Evolutionary conservation across 1,140 invertebrate genomes (phyloP).

Genomic region (Prorops nasuta): DNA sequence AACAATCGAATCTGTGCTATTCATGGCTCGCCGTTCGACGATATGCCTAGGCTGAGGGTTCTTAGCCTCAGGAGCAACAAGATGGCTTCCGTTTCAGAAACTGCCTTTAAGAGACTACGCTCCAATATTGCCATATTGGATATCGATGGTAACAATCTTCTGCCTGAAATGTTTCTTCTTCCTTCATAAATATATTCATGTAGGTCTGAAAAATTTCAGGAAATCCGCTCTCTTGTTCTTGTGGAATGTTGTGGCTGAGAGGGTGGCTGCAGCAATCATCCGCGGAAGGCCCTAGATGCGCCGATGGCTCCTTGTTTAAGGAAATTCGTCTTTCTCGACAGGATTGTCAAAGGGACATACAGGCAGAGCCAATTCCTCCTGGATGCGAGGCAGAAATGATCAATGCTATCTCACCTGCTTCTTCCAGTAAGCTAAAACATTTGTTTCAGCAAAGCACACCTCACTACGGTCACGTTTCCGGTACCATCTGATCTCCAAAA

Average conservation of each 20-base stretch:
- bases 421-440: constrained; percentile 34
- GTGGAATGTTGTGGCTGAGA: constrained; percentile 76
- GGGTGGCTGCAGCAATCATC: constrained; percentile 76
- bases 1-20: constrained; percentile 73
- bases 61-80: constrained; percentile 78
- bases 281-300: constrained; percentile 70
- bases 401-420: constrained; percentile 45
- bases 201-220: constrained; percentile 57
- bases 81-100: constrained; percentile 71
- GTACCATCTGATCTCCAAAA: too few species aligned
- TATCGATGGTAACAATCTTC: constrained; percentile 71
- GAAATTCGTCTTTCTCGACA: constrained; percentile 67
- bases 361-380: constrained; percentile 59
- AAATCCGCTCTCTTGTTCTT: constrained; percentile 79
- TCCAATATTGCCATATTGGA: constrained; percentile 80
- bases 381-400: constrained; percentile 66
- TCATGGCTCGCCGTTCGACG: constrained; percentile 72
- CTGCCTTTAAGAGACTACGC: constrained; percentile 71
- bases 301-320: constrained; percentile 71
- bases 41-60: constrained; percentile 77
- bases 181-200: constrained; percentile 1
- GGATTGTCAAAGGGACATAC: constrained; percentile 62
- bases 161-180: too few species aligned
- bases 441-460: too few species aligned
- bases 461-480: too few species aligned